Percentiles rank a stretch among this genome's conserved stretches.
phyloP scores from a whole-genome alignment of 2,113 vertebrate species.

The Percopsis transmontana region DNA sequence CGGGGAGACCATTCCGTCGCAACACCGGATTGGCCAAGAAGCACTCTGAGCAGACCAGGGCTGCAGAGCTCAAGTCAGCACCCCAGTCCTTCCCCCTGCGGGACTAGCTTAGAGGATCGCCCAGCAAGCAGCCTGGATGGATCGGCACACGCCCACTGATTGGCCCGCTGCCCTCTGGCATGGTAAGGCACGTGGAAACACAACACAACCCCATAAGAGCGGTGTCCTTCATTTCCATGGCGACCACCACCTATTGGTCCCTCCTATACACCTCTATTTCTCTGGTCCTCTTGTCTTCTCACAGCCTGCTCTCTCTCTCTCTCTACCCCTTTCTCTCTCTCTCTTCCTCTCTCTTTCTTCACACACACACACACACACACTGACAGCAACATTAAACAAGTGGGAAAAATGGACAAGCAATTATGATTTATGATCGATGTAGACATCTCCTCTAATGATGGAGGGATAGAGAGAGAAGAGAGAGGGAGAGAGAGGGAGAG shows the following conservation, averaged over 20 bases:
- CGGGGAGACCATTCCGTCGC: no score
- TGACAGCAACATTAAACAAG: slow-evolving; percentile 80
- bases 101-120: no score
- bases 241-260: slow-evolving; percentile 4
- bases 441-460: slow-evolving; percentile 79
- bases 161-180: no score
- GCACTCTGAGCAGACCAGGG: no score
- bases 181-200: no score
- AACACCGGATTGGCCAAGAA: no score
- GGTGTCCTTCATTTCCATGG: no score
- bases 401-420: slow-evolving; percentile 79
- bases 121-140: no score
- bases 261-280: slow-evolving; percentile 12
- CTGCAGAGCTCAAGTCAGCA: no score
- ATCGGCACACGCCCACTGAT: no score
- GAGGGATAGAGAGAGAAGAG: not conserved
- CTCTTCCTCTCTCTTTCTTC: not conserved
- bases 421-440: slow-evolving; percentile 83
- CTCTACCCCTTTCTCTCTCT: not conserved
- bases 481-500: slow-evolving; percentile 4
- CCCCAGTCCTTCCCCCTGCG: no score
- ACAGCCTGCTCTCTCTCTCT: not conserved
- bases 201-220: no score
- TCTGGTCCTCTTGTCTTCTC: not conserved
- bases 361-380: slow-evolving; percentile 35